A percentile compares a stretch with the other conserved stretches of the same genome.
Conservation (phyloP, 2,888 invertebrate species). For the Melinaea marsaeus region DNA sequence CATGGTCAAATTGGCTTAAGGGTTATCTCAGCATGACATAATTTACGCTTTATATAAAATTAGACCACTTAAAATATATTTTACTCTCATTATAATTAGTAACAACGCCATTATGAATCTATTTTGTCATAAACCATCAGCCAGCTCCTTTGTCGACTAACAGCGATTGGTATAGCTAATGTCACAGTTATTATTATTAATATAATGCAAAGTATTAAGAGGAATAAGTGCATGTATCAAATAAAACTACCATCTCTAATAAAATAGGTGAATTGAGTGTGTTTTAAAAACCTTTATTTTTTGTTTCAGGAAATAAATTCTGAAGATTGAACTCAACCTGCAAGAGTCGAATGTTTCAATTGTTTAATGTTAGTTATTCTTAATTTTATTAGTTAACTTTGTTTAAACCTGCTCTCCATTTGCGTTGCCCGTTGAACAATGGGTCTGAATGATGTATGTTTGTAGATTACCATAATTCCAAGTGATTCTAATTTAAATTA, state of each 20-base stretch:
- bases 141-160: no score
- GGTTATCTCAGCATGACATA: no score
- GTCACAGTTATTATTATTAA: no score
- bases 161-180: no score
- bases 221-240: background rate
- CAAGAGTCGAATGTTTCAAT: slow-evolving; percentile 14
- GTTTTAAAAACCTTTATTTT: slow-evolving; percentile 18
- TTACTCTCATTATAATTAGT: no score
- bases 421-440: slow-evolving; percentile 56
- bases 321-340: slow-evolving; percentile 14
- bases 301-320: slow-evolving; percentile 66
- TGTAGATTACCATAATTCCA: slow-evolving; percentile 63
- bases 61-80: no score
- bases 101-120: no score
- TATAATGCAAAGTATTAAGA: background rate
- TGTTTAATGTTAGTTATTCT: slow-evolving; percentile 22
- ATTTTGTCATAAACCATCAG: no score
- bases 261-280: no score
- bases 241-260: no score
- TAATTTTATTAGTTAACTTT: slow-evolving; percentile 33
- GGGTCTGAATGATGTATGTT: slow-evolving; percentile 58
- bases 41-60: no score
- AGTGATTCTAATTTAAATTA: slow-evolving; percentile 61
- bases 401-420: slow-evolving; percentile 56
- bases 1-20: no score